Base-by-base conservation (phyloP, 2,797 vertebrate species). In the Bovichtus diacanthus region DNA sequence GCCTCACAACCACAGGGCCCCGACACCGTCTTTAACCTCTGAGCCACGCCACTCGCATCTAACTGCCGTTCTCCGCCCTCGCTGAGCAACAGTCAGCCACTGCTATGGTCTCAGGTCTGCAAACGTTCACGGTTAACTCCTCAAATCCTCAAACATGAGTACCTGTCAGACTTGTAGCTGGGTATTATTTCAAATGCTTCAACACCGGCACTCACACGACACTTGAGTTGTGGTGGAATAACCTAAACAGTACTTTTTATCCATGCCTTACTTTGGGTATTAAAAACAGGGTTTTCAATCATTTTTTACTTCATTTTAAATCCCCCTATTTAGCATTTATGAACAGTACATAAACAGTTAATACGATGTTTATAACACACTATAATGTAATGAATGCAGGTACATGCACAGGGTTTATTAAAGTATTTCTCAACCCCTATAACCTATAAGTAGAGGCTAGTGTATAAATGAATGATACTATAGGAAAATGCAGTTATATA, bases 11-110 rank as follows among this genome's bases (percentile, higher is more conserved):
- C 65, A 86, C 83, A 87, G 82, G 82, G 87, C 76, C 54, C 62
- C 5, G 85, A 88, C 25, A 88, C 86, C 87, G 84, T 89, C 90
- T 89, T 94, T 89, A 88, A 82, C 85, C 83, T 74, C 59, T 53
- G 49, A 80, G 65, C 53, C 2, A 16, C 29, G 10, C 61, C 65
- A 9, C 58, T 64, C 69, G 76, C 73, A 68, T 72, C 60, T 55
- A 72, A 82, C 83, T 39, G 65, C 59, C 12, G 8, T 9, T 53
- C 73, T 64, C 82, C 81, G 41, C 82, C 81, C 74, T 71, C 2
- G 4, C 25, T 2, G 43, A 70, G 74, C 53, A 75, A 60, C 50
- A 65, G 31, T 50, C 46, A 27, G 13, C 61, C 58, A 41, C 41
- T 11, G 51, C 46, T 8, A 19, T 19, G 25, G 21, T 50, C 56